phyloP scores from a whole-genome alignment of 2,888 invertebrate species.

The Oligia strigilis region DNA sequence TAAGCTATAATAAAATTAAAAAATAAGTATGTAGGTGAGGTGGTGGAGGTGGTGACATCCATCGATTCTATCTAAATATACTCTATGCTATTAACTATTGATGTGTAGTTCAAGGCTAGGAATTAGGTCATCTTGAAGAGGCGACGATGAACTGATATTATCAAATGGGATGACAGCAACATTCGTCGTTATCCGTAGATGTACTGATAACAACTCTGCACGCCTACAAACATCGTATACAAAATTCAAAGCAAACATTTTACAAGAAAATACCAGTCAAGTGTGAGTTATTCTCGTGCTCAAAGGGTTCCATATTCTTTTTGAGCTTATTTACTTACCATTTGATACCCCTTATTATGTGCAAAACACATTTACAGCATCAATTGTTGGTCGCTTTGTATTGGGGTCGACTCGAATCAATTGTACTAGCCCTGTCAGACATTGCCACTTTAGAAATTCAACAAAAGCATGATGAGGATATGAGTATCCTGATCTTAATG shows the following conservation, averaged over 20 bases:
- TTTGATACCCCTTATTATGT: not conserved
- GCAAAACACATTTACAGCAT: not conserved
- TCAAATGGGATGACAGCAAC: conserved; percentile 8
- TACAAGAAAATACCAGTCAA: not conserved
- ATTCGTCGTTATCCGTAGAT: conserved; percentile 2
- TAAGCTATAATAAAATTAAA: not conserved
- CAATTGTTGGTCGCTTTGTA: no score
- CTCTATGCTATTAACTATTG: not conserved
- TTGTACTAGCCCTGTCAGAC: not conserved
- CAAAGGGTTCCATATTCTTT: not conserved
- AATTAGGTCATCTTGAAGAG: conserved; percentile 9
- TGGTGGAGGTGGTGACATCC: not conserved
- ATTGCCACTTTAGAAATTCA: not conserved
- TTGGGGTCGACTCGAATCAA: not conserved
- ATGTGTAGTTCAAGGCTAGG: not conserved
- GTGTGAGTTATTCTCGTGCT: not conserved
- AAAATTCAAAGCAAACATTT: not conserved
- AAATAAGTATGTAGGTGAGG: not conserved
- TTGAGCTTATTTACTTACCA: not conserved
- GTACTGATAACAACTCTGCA: conserved; percentile 5
- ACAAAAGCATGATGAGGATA: not conserved
- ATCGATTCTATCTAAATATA: conserved; percentile 5
- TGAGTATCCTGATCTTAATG: no score
- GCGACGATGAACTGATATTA: not conserved
- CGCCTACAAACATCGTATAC: no score